Base-by-base conservation (phyloP, 2,888 invertebrate species). In the Cheilosia soror region DNA sequence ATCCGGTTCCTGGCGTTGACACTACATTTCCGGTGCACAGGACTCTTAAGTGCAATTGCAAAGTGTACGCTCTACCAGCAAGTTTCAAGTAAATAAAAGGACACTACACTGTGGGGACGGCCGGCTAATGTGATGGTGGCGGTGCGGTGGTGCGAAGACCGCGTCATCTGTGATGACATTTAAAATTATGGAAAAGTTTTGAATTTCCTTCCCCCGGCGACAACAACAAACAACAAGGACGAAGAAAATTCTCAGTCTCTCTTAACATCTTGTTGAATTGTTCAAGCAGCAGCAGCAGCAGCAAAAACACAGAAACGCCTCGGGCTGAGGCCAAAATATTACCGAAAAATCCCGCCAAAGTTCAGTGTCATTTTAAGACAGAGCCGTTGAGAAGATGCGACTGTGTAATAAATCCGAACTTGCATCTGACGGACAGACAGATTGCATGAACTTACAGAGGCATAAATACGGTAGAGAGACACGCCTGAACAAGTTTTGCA, bases 161-260 rank as follows among this genome's bases (percentile, higher is more conserved):
- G 47, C 71, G 75, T 71, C 84, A 84, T 79, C 84, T 84, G 84
- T 55, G 75, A 79, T 84, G 79, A 84, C 84, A 84, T 76, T 79
- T 84, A 66, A 84, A 79, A 84, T 84, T 84, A 80, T 79, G 71
- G 75, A 79, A 84, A 84, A 84, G 44, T 84, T 84, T 84, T 79
- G 76, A 80, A 71, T 84, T 80, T 79, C 66, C 66, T 65, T 72
- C 40, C 40, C 20, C 11, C 37, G 47, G 71, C 1, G 20, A 62
- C 25, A 47, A 51, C 42, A n/a, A 11, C 6, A 40, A 40, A 11
- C 9, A 40, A 57, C n/a, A 4, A 15, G 40, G 11, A 42, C 49
- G 53, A 40, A 37, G 51, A 76, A 76, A 76, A 20, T 73, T 20
- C 20, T 0, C 2, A 20, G 20, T 73, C 29, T 51, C 49, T 63